Conservation (phyloP, 2,797 vertebrate genomes). For the Sebastes taczanowskii region DNA sequence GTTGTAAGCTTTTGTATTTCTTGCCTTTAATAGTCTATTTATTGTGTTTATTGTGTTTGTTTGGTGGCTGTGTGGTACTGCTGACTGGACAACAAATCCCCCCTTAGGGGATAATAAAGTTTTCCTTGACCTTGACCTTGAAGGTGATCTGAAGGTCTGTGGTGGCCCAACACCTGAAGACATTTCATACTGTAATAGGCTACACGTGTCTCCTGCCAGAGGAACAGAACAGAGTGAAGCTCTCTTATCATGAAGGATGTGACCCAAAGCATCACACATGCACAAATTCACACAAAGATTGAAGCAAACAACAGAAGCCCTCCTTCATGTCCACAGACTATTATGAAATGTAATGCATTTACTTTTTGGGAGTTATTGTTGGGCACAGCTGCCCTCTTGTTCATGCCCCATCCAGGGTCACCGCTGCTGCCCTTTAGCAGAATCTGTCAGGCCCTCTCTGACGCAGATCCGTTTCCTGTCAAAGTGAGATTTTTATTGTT, state of each 20-base stretch:
- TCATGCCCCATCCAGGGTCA: constrained; percentile 83
- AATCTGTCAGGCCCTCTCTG: constrained; percentile 85
- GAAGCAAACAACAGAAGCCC: background rate
- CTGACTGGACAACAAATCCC: too few species aligned
- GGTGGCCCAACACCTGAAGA: background rate
- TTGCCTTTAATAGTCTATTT: too few species aligned
- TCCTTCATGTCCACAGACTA: background rate
- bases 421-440: constrained; percentile 79
- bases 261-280: background rate
- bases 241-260: background rate
- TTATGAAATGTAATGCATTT: background rate
- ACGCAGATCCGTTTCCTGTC: constrained; percentile 94
- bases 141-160: too few species aligned
- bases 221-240: background rate
- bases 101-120: too few species aligned
- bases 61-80: too few species aligned
- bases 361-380: constrained; percentile 25
- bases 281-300: background rate
- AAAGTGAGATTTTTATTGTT: constrained; percentile 92
- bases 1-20: too few species aligned
- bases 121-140: too few species aligned
- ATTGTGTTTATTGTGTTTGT: too few species aligned
- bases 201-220: background rate
- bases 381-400: constrained; percentile 62
- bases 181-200: background rate